Base-by-base conservation (phyloP, 1,140 invertebrate species). In the Oncopodura yosiiana region DNA sequence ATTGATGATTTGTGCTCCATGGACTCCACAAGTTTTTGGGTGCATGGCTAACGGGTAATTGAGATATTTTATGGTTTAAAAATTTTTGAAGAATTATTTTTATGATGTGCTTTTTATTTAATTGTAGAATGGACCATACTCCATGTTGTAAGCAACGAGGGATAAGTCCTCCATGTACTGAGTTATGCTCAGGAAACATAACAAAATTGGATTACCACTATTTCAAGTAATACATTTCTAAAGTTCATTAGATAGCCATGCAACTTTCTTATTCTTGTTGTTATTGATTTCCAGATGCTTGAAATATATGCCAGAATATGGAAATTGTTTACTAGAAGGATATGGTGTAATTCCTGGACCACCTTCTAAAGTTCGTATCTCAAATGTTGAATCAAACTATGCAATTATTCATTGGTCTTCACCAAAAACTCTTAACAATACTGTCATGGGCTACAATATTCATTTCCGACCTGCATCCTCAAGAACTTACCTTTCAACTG, bases 1-100 rank as follows among this genome's bases (percentile, higher is more conserved):
- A 68, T 72, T 87, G 61, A 87, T 89, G 81, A 86, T 87, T 26
- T 89, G 86, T 68, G 86, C 86, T 0, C 84, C 86, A 0, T 87
- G 83, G 82, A 83, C 84, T 1, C 76, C 79, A 0, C 78, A 80
- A 19, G 84, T 83, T 2, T 88, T 88, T 66, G 77, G 77, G 3
- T 89, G 86, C 66, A 71, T 89, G 44, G 79, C 83, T 14, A 84
- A 87, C 64, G 81, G 82, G 2, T 76, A 83, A 53, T n/a, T n/a
- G n/a, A n/a, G n/a, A n/a, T n/a, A n/a, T n/a, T n/a, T n/a, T n/a
- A n/a, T n/a, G n/a, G n/a, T n/a, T n/a, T n/a, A n/a, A n/a, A n/a
- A n/a, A n/a, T n/a, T n/a, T n/a, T n/a, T n/a, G n/a, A n/a, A n/a
- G n/a, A n/a, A n/a, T n/a, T n/a, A n/a, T n/a, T n/a, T n/a, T n/a